phyloP scores from a whole-genome alignment of 2,888 invertebrate genomes.

The Anticlea derivata region DNA sequence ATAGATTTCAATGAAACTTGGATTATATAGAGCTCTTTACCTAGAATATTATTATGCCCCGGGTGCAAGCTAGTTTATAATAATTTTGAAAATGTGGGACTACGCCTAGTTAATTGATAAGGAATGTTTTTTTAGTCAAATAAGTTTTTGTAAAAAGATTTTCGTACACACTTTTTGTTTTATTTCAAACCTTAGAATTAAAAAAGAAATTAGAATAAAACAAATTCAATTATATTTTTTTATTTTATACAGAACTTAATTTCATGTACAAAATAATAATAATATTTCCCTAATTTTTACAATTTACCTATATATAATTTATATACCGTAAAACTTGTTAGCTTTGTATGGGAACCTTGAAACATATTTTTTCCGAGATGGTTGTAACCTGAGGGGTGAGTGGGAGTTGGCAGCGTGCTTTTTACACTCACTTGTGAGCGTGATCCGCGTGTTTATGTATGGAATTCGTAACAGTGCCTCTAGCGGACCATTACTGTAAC shows the following conservation, averaged over 20 bases:
- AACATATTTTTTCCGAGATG: constrained; percentile 22
- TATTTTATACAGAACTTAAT: constrained; percentile 50
- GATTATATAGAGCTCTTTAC: too few species aligned
- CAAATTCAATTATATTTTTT: constrained; percentile 36
- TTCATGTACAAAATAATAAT: constrained; percentile 44
- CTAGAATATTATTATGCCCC: too few species aligned
- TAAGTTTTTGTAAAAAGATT: constrained; percentile 1
- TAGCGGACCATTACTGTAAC: too few species aligned
- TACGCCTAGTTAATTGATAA: constrained; percentile 2
- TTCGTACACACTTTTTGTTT: background rate
- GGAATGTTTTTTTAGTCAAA: too few species aligned
- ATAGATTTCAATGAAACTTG: too few species aligned
- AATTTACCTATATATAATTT: constrained; percentile 28
- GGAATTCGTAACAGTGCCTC: too few species aligned
- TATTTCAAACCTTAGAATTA: background rate
- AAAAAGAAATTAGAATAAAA: constrained; percentile 8
- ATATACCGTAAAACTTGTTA: constrained; percentile 1
- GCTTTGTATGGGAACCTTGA: background rate
- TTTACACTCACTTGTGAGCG: too few species aligned
- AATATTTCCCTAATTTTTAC: constrained; percentile 22
- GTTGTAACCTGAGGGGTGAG: too few species aligned
- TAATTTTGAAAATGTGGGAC: constrained; percentile 9
- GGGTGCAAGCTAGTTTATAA: constrained; percentile 3
- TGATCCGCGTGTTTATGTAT: too few species aligned
- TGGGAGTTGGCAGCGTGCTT: too few species aligned